These are phyloP conservation scores for Tortrix viridana DNA, from an alignment of 2,888 invertebrate species.

Conservation along the genomic window DNA sequence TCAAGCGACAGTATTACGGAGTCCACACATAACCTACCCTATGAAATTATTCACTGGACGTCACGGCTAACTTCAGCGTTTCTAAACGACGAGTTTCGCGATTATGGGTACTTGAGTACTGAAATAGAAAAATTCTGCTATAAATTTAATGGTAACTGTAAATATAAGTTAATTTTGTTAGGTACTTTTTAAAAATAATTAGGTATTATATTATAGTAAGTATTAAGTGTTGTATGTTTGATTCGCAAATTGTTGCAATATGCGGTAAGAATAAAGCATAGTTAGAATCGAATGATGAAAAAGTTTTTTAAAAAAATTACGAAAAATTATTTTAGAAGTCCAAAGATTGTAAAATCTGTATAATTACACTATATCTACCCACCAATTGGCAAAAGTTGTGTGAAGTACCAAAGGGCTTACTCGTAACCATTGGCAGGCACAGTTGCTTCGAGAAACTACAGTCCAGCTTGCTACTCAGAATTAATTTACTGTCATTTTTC, in stretches of 20 bases:
- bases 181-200: slow-evolving; percentile 79
- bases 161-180: slow-evolving; percentile 84
- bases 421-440: slow-evolving; percentile 43
- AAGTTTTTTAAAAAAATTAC: slow-evolving; percentile 63
- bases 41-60: slow-evolving; percentile 32
- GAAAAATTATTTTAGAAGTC: slow-evolving; percentile 64
- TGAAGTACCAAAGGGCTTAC: slow-evolving; percentile 70
- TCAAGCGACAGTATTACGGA: slow-evolving; percentile 31
- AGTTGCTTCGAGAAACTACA: slow-evolving; percentile 9
- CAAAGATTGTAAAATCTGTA: slow-evolving; percentile 75
- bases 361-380: slow-evolving; percentile 65
- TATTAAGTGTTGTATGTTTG: slow-evolving; percentile 84
- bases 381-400: slow-evolving; percentile 74
- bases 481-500: slow-evolving; percentile 20
- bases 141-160: slow-evolving; percentile 80
- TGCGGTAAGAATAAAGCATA: slow-evolving; percentile 79
- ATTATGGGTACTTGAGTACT: slow-evolving; percentile 64
- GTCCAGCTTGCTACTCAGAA: slow-evolving; percentile 10
- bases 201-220: slow-evolving; percentile 82
- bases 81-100: slow-evolving; percentile 39
- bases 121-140: slow-evolving; percentile 81
- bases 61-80: slow-evolving; percentile 2
- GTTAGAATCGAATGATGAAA: slow-evolving; percentile 69
- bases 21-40: slow-evolving; percentile 16
- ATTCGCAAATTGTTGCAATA: slow-evolving; percentile 82